Conservation (phyloP, 2,113 vertebrate species). For the Crotalus viridis region DNA sequence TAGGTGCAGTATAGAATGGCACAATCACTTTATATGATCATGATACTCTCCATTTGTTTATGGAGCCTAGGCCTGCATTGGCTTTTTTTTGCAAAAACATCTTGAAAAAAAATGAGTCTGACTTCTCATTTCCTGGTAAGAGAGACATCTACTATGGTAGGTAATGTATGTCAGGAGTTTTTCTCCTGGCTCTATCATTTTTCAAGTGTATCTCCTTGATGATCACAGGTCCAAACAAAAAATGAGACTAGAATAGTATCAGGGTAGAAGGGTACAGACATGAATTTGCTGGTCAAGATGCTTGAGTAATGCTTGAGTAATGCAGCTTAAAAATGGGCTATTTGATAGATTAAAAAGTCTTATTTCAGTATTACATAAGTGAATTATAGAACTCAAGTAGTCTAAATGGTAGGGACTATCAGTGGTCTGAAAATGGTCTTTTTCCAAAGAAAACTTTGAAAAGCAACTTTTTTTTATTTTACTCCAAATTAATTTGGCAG, state of each 20-base stretch:
- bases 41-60: too few species aligned
- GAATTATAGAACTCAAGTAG: too few species aligned
- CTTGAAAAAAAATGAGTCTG: not conserved
- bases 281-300: not conserved
- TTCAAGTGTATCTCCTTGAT: not conserved
- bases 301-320: not conserved
- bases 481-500: slow-evolving; percentile 2
- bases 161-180: not conserved
- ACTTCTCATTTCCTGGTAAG: not conserved
- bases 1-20: too few species aligned
- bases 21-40: too few species aligned
- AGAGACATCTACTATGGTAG: not conserved
- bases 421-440: not conserved
- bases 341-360: not conserved
- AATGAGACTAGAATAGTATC: not conserved
- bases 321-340: not conserved
- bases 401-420: not conserved
- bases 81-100: too few species aligned
- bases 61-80: too few species aligned
- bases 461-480: slow-evolving; percentile 1
- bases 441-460: slow-evolving; percentile 14
- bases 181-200: not conserved
- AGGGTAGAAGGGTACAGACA: not conserved
- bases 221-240: not conserved
- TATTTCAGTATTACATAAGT: not conserved